Base-by-base conservation (phyloP, 1,140 invertebrate species). In the Drosophila tristis region DNA sequence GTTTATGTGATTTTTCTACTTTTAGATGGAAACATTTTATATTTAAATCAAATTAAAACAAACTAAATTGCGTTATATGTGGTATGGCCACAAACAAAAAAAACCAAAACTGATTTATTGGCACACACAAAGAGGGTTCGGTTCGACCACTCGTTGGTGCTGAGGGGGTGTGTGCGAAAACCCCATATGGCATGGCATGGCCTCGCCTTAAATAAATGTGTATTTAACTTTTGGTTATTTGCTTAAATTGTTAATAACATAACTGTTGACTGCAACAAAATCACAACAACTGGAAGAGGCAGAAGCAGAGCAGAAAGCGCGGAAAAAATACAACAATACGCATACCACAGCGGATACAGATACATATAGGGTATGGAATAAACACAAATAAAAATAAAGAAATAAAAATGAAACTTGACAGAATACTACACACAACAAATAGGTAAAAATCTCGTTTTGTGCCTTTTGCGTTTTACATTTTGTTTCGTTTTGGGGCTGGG, bases 361-460 rank as follows among this genome's bases (percentile, higher is more conserved):
- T 35, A 49, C 44, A 68, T 6, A 56, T 26, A 57, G 29, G 6
- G 6, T 13, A 39, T 11, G 16, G 35, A 53, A 53, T 42, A 61
- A 49, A 65, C 16, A 26, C 35, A 56, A 55, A 54, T 25, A 50
- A 16, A 16, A 16, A 16, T n/a, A 16, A 16, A 20, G 2, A 58
- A 57, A 49, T 16, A 58, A 59, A 78, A 74, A 78, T 42, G 62
- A 81, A 76, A 81, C 78, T 81, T 82, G 74, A 74, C 78, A 74
- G 61, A 81, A 64, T 9, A 31, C 9, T 9, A 31, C 0, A 60
- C 53, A 74, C 60, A 44, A 60, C 35, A 75, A 75, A 62, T 84
- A 80, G 80, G 76, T 85, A 39, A 80, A 84, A 84, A 85, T 84
- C 80, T 85, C 63, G 80, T 84, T 84, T 82, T 54, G 57, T 67